Percentiles rank a stretch among this genome's conserved stretches.
These are phyloP conservation scores for Terebella lapidaria DNA, from an alignment of 2,888 invertebrate genomes.

Conservation along the genomic window DNA sequence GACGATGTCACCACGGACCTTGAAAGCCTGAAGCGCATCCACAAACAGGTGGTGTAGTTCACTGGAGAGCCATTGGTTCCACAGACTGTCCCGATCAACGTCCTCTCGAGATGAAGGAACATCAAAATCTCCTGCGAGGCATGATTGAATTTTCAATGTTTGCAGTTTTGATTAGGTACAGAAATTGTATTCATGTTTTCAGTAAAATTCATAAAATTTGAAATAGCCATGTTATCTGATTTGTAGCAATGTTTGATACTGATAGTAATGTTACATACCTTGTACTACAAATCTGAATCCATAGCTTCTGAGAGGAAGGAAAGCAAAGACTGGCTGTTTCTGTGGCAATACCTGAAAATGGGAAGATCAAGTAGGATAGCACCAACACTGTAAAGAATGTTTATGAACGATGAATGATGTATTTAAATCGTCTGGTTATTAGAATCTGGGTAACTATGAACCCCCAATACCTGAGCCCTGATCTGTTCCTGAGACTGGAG, in stretches of 20 bases:
- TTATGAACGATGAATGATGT: too few species aligned
- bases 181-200: too few species aligned
- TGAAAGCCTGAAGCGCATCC: conserved; percentile 44
- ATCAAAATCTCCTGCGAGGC: conserved; percentile 54
- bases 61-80: conserved; percentile 52
- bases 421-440: too few species aligned
- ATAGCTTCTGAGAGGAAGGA: conserved; percentile 50
- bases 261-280: conserved; percentile 36
- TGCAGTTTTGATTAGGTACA: too few species aligned
- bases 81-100: conserved; percentile 48
- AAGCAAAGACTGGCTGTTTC: conserved; percentile 52
- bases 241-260: too few species aligned
- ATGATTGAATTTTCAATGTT: too few species aligned
- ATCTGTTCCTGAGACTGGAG: neutral
- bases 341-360: conserved; percentile 31
- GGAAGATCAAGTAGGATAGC: neutral
- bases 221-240: too few species aligned
- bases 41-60: conserved; percentile 45
- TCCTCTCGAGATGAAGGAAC: conserved; percentile 53
- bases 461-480: conserved; percentile 5
- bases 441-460: too few species aligned
- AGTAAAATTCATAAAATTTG: too few species aligned
- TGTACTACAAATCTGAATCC: conserved; percentile 52
- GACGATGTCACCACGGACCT: conserved; percentile 32
- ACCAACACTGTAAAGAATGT: too few species aligned